phyloP scores from a whole-genome alignment of 2,113 vertebrate species.

The Uria lomvia region DNA sequence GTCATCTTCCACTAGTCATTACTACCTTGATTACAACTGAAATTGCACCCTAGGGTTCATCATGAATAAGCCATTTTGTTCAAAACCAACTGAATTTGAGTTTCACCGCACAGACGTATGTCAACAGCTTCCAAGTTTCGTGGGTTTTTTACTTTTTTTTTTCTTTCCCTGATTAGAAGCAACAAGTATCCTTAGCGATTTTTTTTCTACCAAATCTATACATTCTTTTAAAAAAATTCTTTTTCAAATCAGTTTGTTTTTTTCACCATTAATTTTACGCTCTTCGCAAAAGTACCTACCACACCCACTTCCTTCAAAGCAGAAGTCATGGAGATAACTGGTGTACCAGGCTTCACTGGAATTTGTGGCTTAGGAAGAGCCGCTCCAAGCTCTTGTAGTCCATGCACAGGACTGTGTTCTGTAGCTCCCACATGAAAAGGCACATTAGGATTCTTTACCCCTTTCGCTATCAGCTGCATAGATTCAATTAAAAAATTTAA shows the following conservation, averaged over 20 bases:
- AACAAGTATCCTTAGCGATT: background rate
- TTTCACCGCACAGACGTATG: background rate
- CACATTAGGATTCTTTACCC: constrained; percentile 71
- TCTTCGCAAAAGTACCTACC: constrained; percentile 75
- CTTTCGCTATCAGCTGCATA: constrained; percentile 81
- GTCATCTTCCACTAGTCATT: background rate
- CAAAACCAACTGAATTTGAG: background rate
- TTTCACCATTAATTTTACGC: background rate
- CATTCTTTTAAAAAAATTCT: background rate
- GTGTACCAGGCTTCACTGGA: constrained; percentile 62
- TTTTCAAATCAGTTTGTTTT: background rate
- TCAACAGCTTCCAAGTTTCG: background rate
- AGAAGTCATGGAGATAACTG: constrained; percentile 90
- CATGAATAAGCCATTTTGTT: background rate
- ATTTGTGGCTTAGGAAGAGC: constrained; percentile 68
- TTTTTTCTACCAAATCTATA: background rate
- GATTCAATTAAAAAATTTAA: background rate
- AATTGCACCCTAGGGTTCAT: background rate
- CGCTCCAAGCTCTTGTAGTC: constrained; percentile 63
- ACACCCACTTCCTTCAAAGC: constrained; percentile 92
- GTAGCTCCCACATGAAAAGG: constrained; percentile 57
- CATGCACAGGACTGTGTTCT: constrained; percentile 49
- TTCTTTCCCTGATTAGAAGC: background rate
- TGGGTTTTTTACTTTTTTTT: background rate
- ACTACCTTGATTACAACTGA: background rate